phyloP scores from a whole-genome alignment of 2,888 invertebrate genomes.

The Drosophila phalerata region DNA sequence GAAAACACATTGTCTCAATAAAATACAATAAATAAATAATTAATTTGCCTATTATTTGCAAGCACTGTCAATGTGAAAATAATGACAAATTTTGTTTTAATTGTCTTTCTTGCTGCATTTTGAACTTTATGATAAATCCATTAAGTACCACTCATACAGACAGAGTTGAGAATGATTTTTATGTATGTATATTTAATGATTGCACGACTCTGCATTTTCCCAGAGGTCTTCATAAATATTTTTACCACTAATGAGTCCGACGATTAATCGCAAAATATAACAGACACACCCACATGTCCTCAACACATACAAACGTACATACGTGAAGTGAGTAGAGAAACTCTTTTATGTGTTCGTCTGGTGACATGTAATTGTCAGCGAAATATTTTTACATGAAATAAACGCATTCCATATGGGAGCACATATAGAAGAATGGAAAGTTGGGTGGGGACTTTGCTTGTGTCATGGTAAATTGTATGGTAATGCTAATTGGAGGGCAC shows the following conservation, averaged over 20 bases:
- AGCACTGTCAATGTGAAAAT: background rate
- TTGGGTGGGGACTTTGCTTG: slow-evolving; percentile 40
- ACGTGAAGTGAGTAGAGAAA: background rate
- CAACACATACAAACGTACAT: background rate
- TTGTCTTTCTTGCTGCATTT: slow-evolving; percentile 1
- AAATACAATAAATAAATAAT: background rate
- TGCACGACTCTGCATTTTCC: slow-evolving; percentile 52
- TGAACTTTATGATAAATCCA: slow-evolving; percentile 28
- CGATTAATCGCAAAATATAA: slow-evolving; percentile 71
- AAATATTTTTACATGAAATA: slow-evolving; percentile 56
- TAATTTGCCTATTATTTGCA: background rate
- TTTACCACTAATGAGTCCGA: slow-evolving; percentile 76
- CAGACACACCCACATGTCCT: slow-evolving; percentile 38
- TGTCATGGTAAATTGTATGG: slow-evolving; percentile 64
- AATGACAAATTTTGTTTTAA: background rate
- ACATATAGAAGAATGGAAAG: background rate
- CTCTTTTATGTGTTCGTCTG: slow-evolving; percentile 35
- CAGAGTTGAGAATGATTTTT: slow-evolving; percentile 48
- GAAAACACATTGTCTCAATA: no score
- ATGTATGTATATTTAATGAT: slow-evolving; percentile 62
- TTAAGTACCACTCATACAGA: slow-evolving; percentile 17
- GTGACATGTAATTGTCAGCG: slow-evolving; percentile 69
- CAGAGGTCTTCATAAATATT: slow-evolving; percentile 75
- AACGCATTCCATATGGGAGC: slow-evolving; percentile 43
- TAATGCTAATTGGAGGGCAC: slow-evolving; percentile 63